phyloP scores from a whole-genome alignment of 2,797 vertebrate species.

The Karalla daura region DNA sequence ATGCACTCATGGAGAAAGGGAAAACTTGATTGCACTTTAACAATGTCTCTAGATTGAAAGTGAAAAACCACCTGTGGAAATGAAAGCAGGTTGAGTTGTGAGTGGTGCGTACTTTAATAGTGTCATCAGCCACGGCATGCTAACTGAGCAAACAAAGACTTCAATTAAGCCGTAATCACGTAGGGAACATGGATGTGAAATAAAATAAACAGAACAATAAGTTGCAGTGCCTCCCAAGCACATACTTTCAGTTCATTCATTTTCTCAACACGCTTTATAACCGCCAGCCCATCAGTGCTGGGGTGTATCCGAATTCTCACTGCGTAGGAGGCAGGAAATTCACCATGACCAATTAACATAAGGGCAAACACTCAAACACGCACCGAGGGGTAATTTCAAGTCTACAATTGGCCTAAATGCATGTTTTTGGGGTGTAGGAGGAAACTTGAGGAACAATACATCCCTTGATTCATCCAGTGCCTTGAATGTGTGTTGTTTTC shows the following conservation, averaged over 20 bases:
- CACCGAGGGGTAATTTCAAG: too few species aligned
- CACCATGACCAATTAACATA: too few species aligned
- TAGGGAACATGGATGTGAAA: conserved; percentile 8
- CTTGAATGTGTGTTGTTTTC: too few species aligned
- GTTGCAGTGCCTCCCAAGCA: not conserved
- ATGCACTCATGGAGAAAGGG: conserved; percentile 49
- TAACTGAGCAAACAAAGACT: conserved; percentile 20
- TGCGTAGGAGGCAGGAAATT: too few species aligned
- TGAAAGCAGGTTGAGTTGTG: not conserved
- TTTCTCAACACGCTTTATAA: too few species aligned
- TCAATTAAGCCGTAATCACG: conserved; percentile 11
- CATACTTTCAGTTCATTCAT: not conserved
- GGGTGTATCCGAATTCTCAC: too few species aligned
- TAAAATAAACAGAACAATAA: not conserved
- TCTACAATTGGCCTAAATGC: too few species aligned
- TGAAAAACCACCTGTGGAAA: conserved; percentile 44
- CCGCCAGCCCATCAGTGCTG: too few species aligned
- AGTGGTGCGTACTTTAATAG: conserved; percentile 10
- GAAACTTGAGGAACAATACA: too few species aligned
- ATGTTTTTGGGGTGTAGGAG: too few species aligned
- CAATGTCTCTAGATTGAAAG: conserved; percentile 49
- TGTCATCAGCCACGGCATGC: conserved; percentile 29
- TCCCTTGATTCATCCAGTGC: too few species aligned
- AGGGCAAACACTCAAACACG: too few species aligned
- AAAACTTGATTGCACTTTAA: conserved; percentile 60